Evolutionary conservation across 64 coral and sea anemone species (phyloP).

Genomic region (Montipora sp.): DNA sequence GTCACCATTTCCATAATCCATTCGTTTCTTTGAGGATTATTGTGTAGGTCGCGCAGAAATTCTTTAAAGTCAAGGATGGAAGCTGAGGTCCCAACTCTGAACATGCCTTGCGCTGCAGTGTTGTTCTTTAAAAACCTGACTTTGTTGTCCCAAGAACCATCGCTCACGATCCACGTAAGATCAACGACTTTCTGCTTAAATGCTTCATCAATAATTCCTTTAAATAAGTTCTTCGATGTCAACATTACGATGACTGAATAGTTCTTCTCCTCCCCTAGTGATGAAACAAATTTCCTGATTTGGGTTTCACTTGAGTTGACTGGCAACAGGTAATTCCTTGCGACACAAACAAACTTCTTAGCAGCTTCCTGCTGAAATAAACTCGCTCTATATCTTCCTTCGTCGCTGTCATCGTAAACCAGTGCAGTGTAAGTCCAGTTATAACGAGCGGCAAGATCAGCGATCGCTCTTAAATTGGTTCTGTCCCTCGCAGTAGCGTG

Average conservation of each 20-base stretch:
- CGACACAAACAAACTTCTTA: slow-evolving; percentile 69
- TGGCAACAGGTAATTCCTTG: slow-evolving; percentile 55
- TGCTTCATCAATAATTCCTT: slow-evolving; percentile 71
- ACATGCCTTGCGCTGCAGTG: slow-evolving; percentile 86
- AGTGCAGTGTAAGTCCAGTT: slow-evolving; percentile 85
- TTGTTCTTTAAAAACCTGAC: slow-evolving; percentile 62
- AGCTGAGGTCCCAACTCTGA: slow-evolving; percentile 61
- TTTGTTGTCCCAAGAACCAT: slow-evolving; percentile 76
- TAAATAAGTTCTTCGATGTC: slow-evolving; percentile 59
- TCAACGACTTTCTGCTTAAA: slow-evolving; percentile 81
- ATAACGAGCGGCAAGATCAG: slow-evolving; percentile 56
- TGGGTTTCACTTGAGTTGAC: slow-evolving; percentile 34
- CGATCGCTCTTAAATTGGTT: slow-evolving; percentile 71
- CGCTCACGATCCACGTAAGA: slow-evolving; percentile 75
- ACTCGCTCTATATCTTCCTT: slow-evolving; percentile 22
- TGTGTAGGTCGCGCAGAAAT: slow-evolving; percentile 53
- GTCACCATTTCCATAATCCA: slow-evolving; percentile 79
- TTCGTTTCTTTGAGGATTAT: slow-evolving; percentile 51
- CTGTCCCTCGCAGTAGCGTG: slow-evolving; percentile 64
- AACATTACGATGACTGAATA: slow-evolving; percentile 85
- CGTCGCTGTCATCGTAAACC: slow-evolving; percentile 51
- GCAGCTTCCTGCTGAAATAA: slow-evolving; percentile 64
- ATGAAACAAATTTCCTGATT: slow-evolving; percentile 66
- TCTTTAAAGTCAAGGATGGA: slow-evolving; percentile 54
- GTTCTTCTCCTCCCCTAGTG: slow-evolving; percentile 62